phyloP scores from a whole-genome alignment of 2,888 invertebrate species.

The Spodoptera littoralis region DNA sequence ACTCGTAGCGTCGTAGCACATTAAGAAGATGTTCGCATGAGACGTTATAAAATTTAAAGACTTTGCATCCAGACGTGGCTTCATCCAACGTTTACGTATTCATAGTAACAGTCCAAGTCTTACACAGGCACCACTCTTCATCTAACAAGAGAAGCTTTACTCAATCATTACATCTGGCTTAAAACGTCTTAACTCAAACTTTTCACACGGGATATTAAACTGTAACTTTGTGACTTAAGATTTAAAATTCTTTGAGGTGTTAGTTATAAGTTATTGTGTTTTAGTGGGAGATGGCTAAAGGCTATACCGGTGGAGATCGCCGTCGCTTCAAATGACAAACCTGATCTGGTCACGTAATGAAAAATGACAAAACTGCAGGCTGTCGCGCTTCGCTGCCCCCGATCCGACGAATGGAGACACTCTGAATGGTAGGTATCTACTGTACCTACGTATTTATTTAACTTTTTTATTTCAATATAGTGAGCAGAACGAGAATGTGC shows the following conservation, averaged over 20 bases:
- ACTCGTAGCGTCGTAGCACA: conserved; percentile 49
- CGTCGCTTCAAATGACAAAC: conserved; percentile 82
- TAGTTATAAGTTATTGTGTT: conserved; percentile 15
- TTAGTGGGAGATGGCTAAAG: conserved; percentile 61
- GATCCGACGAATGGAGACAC: conserved; percentile 64
- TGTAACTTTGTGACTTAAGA: conserved; percentile 24
- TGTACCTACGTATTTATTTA: not conserved
- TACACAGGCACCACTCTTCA: conserved; percentile 78
- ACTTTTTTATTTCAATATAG: conserved; percentile 10
- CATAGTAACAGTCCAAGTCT: conserved; percentile 78
- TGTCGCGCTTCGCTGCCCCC: conserved; percentile 59
- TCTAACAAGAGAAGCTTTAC: conserved; percentile 78
- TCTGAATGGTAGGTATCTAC: conserved; percentile 28
- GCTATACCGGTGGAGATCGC: conserved; percentile 71
- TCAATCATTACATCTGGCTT: conserved; percentile 51
- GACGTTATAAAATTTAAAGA: conserved; percentile 50
- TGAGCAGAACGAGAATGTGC: not conserved
- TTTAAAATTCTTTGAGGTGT: conserved; percentile 33
- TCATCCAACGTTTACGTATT: conserved; percentile 79
- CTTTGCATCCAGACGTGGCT: conserved; percentile 69
- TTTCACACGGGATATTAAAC: conserved; percentile 20
- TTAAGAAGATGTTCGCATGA: conserved; percentile 41
- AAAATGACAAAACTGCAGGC: conserved; percentile 89
- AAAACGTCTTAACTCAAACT: conserved; percentile 40
- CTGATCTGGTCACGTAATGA: conserved; percentile 92